phyloP scores from a whole-genome alignment of 2,888 invertebrate species.

The Pyrocoelia pectoralis region DNA sequence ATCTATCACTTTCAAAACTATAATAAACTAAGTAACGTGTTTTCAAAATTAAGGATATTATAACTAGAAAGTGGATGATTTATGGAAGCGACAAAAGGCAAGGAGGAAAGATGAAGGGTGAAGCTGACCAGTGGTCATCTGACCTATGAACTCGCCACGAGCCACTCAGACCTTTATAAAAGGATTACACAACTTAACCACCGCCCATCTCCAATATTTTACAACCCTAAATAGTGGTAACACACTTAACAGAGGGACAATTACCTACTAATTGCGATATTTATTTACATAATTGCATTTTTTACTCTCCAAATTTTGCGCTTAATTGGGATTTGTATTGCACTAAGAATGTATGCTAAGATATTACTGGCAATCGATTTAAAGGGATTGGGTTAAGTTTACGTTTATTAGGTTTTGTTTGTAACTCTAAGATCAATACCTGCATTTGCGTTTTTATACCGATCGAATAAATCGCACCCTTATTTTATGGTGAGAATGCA shows the following conservation, averaged over 20 bases:
- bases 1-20: constrained; percentile 33
- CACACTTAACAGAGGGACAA: constrained; percentile 29
- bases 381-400: too few species aligned
- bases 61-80: constrained; percentile 39
- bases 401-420: too few species aligned
- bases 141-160: constrained; percentile 54
- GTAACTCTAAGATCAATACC: too few species aligned
- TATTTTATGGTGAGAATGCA: too few species aligned
- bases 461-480: too few species aligned
- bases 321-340: too few species aligned
- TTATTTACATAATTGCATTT: constrained; percentile 14
- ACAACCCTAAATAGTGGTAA: constrained; percentile 38
- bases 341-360: too few species aligned
- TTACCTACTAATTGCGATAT: constrained; percentile 24
- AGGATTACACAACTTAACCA: constrained; percentile 48
- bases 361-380: too few species aligned
- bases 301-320: not conserved
- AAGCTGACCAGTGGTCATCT: constrained; percentile 51
- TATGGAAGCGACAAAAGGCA: constrained; percentile 43
- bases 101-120: constrained; percentile 39
- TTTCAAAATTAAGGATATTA: constrained; percentile 20
- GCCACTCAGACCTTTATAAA: constrained; percentile 52
- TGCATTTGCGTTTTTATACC: too few species aligned
- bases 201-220: constrained; percentile 36
- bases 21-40: constrained; percentile 25